Conservation (phyloP, 30 jellyfish, hydroid and myxozoan genomes). For the Aurelia sp. region DNA sequence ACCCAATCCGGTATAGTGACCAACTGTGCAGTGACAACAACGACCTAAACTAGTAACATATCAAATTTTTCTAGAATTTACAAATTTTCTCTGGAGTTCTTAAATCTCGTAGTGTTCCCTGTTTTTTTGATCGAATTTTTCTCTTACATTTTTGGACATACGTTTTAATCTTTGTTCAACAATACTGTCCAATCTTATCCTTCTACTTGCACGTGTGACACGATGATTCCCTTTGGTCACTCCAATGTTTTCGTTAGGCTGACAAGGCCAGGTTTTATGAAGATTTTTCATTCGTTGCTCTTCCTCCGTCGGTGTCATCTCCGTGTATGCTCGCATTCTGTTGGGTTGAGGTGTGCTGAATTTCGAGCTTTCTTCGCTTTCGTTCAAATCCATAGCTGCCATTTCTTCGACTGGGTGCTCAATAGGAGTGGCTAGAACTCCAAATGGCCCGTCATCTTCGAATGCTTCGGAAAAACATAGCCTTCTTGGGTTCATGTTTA, state of each 20-base stretch:
- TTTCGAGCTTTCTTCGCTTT: not conserved
- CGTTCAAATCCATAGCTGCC: slow-evolving; percentile 10
- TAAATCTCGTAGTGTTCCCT: not conserved
- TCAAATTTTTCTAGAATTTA: too few relatives aligned
- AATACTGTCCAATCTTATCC: slow-evolving; percentile 45
- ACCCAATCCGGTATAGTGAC: too few relatives aligned
- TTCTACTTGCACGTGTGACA: slow-evolving; percentile 49
- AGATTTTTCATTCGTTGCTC: slow-evolving; percentile 27
- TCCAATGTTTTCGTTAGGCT: not conserved
- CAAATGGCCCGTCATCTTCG: slow-evolving; percentile 51
- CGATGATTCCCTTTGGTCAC: slow-evolving; percentile 1
- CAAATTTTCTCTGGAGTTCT: too few relatives aligned
- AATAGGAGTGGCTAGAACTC: slow-evolving; percentile 39
- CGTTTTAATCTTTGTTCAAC: slow-evolving; percentile 38
- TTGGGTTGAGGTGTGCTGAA: slow-evolving; percentile 21
- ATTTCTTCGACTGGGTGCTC: slow-evolving; percentile 34
- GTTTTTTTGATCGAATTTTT: not conserved
- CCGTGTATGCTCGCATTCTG: slow-evolving; percentile 18
- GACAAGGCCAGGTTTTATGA: slow-evolving; percentile 2
- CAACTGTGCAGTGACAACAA: too few relatives aligned
- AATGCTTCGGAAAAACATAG: slow-evolving; percentile 57
- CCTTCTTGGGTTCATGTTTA: slow-evolving; percentile 25
- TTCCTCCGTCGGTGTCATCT: slow-evolving; percentile 53
- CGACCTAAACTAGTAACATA: too few relatives aligned
- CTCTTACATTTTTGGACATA: slow-evolving; percentile 38